Evolutionary conservation across 2,797 vertebrate species (phyloP), one percentile per base, ranked within the genome.

Genomic region (Spatula versicolor): DNA sequence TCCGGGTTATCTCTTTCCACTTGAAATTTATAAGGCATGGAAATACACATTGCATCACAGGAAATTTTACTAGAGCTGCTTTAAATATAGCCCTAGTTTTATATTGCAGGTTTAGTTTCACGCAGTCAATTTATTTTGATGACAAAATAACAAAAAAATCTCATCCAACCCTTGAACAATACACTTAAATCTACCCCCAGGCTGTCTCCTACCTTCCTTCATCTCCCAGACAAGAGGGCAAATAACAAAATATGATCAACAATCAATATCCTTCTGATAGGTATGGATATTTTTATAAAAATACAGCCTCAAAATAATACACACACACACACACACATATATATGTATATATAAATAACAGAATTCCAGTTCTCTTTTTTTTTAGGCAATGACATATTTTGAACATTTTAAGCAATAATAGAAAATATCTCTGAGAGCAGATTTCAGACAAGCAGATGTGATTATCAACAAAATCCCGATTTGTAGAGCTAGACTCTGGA

Each of bases 111-210:
- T 76, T 73, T 50, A 17, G 15, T 50, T 48, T 39, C n/a, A 50
- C 8, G 10, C 33, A 48, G 13, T 26, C 19, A 12, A 48, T 50
- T 62, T 50, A 39, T 39, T 50, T 69, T 59, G 13, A 55, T 39
- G 9, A 33, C 10, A 14, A 17, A 45, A 54, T 23, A 73, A 72
- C 62, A 55, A 9, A 3, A 0, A 2, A 7, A 1, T 31, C 8
- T 31, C 43, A 48, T 56, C 28, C 60, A 39, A 62, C 2, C 3
- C 26, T 15, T 58, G n/a, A 60, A 71, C 77, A 39, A 45, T 13
- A 35, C 9, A 54, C 7, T 18, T 33, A 71, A 60, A 59, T 41
- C 15, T 89, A 13, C 1, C 1, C 55, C 25, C 9, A 60, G 3
- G 30, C 39, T 74, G 31, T n/a, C 31, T 50, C 55, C 33, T 45